Conservation (phyloP, 2,888 invertebrate species). For the Eledona agricola region DNA sequence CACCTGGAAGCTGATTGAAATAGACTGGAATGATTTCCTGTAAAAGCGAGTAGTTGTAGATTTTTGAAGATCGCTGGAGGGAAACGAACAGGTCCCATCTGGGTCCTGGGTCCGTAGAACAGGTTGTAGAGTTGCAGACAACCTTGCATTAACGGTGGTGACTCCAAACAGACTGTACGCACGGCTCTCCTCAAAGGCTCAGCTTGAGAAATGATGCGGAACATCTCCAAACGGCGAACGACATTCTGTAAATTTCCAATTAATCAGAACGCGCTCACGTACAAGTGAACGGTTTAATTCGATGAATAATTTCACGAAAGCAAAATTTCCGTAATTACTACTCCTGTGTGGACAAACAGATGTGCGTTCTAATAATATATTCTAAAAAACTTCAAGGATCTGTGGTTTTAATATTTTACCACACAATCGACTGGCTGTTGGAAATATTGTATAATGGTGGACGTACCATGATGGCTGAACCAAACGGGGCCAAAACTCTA, state of each 20-base stretch:
- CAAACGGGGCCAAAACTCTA: conserved; percentile 70
- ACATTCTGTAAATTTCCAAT: conserved; percentile 48
- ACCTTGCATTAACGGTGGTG: conserved; percentile 52
- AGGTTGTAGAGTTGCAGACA: conserved; percentile 55
- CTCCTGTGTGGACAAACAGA: no score
- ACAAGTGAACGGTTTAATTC: no score
- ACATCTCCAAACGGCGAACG: conserved; percentile 44
- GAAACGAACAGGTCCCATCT: conserved; percentile 52
- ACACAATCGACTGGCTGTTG: no score
- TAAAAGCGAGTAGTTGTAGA: conserved; percentile 22
- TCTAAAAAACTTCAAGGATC: no score
- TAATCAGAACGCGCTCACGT: no score
- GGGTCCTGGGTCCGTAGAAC: conserved; percentile 56
- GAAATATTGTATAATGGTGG: neutral
- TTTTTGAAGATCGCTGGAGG: neutral
- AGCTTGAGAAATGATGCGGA: conserved; percentile 53
- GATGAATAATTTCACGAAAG: no score
- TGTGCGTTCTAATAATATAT: no score
- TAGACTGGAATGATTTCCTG: conserved; percentile 57
- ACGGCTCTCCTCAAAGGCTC: conserved; percentile 45
- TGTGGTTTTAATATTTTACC: no score
- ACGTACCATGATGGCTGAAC: conserved; percentile 52
- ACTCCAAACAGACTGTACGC: conserved; percentile 53
- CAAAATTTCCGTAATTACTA: no score
- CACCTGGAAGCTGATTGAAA: conserved; percentile 58